Evolutionary conservation across 2,113 vertebrate genomes (phyloP).

Genomic region (Prunella himalayana): DNA sequence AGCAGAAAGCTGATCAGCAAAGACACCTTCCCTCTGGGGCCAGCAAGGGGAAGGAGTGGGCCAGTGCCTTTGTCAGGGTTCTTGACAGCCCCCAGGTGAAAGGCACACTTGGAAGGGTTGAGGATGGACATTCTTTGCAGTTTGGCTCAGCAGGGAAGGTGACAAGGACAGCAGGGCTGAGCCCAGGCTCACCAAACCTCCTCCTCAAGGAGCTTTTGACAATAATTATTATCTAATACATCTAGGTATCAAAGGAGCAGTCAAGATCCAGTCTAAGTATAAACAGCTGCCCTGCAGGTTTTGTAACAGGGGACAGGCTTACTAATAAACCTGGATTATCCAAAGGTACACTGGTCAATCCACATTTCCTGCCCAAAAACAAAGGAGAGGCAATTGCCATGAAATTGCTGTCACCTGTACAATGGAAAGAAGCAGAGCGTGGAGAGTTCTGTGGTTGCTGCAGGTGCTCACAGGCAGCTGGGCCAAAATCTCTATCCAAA

Average conservation of each 20-base stretch:
- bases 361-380: not conserved
- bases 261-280: not conserved
- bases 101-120: not conserved
- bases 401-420: not conserved
- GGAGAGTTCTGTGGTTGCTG: not conserved
- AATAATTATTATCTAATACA: not conserved
- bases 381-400: not conserved
- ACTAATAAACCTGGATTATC: not conserved
- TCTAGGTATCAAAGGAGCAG: not conserved
- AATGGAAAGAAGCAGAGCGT: not conserved
- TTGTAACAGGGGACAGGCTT: not conserved
- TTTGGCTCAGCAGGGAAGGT: not conserved
- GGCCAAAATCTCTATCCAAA: not conserved
- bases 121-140: not conserved
- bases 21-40: not conserved
- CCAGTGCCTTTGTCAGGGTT: not conserved
- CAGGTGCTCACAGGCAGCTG: not conserved
- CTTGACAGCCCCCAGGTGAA: not conserved
- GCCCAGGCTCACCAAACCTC: not conserved
- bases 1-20: not conserved
- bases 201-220: not conserved
- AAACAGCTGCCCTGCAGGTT: not conserved
- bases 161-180: not conserved
- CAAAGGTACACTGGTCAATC: not conserved
- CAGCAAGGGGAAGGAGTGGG: not conserved